phyloP scores from a whole-genome alignment of 1,140 invertebrate species.

The Berghia stephanieae region DNA sequence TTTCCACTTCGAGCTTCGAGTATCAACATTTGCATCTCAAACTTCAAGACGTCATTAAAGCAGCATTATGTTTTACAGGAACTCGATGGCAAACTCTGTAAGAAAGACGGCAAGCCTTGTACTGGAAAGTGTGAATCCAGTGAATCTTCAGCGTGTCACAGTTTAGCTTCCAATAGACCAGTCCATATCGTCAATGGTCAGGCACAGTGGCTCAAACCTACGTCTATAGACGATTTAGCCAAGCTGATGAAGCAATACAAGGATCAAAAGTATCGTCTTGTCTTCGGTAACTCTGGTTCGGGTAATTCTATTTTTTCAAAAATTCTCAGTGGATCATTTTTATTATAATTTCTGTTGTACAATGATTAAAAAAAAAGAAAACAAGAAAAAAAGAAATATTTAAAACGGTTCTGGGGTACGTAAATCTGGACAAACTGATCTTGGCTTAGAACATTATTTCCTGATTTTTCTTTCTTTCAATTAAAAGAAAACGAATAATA shows the following conservation, averaged over 20 bases:
- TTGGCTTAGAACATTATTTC: too few relatives aligned
- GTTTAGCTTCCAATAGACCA: neutral
- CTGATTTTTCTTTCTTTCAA: too few relatives aligned
- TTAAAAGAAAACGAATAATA: too few relatives aligned
- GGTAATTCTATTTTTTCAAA: slow-evolving; percentile 46
- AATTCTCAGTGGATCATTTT: too few relatives aligned
- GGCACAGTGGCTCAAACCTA: slow-evolving; percentile 49
- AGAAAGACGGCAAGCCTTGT: slow-evolving; percentile 46
- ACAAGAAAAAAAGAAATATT: too few relatives aligned
- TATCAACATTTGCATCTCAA: too few relatives aligned
- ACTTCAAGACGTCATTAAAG: too few relatives aligned
- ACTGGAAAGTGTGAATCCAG: neutral
- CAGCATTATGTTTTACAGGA: slow-evolving; percentile 43
- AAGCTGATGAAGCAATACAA: slow-evolving; percentile 39
- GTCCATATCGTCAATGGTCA: slow-evolving; percentile 41
- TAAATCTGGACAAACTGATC: too few relatives aligned
- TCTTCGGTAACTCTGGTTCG: slow-evolving; percentile 51
- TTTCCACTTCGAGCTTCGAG: neutral
- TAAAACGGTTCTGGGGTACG: too few relatives aligned
- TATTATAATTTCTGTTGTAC: too few relatives aligned
- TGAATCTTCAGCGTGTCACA: neutral
- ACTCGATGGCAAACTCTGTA: slow-evolving; percentile 45
- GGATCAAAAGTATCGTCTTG: slow-evolving; percentile 42
- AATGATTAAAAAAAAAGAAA: too few relatives aligned
- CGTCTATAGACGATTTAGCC: slow-evolving; percentile 41